Evolutionary conservation across 1,140 invertebrate genomes (phyloP).

Genomic region (Drosophila insularis): DNA sequence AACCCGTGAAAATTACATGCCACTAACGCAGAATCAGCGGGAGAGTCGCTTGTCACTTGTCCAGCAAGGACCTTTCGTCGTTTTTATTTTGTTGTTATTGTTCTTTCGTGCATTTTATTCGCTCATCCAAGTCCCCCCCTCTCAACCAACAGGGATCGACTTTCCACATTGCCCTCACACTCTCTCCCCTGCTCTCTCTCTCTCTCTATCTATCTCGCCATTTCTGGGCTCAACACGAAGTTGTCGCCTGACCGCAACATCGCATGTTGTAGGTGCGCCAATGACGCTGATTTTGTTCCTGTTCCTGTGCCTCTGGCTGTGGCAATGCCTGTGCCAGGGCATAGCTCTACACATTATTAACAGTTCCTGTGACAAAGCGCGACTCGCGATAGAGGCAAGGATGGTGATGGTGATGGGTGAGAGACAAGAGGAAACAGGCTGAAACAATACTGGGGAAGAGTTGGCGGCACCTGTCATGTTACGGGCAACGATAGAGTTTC

Average conservation of each 20-base stretch:
- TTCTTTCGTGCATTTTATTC: conserved; percentile 45
- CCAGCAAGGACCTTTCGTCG: conserved; percentile 21
- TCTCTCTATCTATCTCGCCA: not conserved
- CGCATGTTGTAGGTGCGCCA: conserved; percentile 82
- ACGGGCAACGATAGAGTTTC: conserved; percentile 39
- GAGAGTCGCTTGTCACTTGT: conserved; percentile 64
- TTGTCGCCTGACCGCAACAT: conserved; percentile 77
- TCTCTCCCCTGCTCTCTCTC: not conserved
- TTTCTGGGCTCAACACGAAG: conserved; percentile 64
- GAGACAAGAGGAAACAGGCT: not conserved
- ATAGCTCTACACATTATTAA: conserved; percentile 69
- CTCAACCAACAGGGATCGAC: conserved; percentile 3
- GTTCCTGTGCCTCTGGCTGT: conserved; percentile 29
- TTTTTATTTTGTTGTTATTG: conserved; percentile 38
- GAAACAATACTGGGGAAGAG: conserved; percentile 4
- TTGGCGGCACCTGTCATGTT: conserved; percentile 70
- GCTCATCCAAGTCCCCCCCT: conserved; percentile 17
- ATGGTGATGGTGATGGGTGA: not conserved
- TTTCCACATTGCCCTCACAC: too few relatives aligned
- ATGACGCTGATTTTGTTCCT: conserved; percentile 82
- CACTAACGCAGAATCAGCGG: conserved; percentile 58
- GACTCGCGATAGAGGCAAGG: conserved; percentile 28
- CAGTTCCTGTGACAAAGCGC: conserved; percentile 79
- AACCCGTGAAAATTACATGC: conserved; percentile 76
- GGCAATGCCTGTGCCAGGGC: conserved; percentile 33